Percentiles rank a stretch among this genome's conserved stretches.
Evolutionary conservation across 1,140 invertebrate genomes (phyloP).

Genomic region (Solenopsis invicta): DNA sequence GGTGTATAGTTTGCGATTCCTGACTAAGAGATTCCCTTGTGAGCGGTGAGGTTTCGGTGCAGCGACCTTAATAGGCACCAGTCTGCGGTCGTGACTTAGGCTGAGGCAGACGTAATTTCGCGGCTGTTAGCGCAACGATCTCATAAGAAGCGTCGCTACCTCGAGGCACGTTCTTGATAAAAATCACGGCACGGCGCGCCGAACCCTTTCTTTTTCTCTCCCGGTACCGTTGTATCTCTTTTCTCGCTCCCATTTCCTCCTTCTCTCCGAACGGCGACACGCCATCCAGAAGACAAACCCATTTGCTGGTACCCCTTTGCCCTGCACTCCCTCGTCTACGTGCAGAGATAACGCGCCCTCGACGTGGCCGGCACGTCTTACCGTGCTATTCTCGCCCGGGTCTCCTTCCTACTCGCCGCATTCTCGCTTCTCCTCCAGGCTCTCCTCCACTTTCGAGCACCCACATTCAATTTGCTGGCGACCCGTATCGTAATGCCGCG

Average conservation of each 20-base stretch:
- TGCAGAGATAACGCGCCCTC: conserved; percentile 56
- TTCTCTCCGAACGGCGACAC: not conserved
- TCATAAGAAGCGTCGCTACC: conserved; percentile 38
- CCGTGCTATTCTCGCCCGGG: conserved; percentile 28
- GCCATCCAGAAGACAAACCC: conserved; percentile 45
- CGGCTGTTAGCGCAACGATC: conserved; percentile 41
- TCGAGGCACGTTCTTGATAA: conserved; percentile 64
- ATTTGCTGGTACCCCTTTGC: conserved; percentile 7
- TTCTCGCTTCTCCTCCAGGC: conserved; percentile 21
- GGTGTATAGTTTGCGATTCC: conserved; percentile 15
- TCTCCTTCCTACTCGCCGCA: conserved; percentile 3
- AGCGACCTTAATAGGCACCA: conserved; percentile 43
- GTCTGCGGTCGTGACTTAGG: conserved; percentile 54
- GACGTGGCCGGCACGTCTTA: conserved; percentile 48
- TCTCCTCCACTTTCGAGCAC: not conserved
- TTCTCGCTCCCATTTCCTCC: not conserved
- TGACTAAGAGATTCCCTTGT: conserved; percentile 33
- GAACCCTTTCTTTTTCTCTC: not conserved
- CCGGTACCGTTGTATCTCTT: conserved; percentile 11
- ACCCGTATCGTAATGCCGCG: conserved; percentile 40
- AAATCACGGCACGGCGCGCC: conserved; percentile 46
- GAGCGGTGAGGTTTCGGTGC: conserved; percentile 3
- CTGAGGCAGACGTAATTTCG: conserved; percentile 60
- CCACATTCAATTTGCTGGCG: conserved; percentile 64
- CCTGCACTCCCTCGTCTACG: not conserved